Evolutionary conservation across 2,113 vertebrate genomes (phyloP), one percentile per base, ranked within the genome.

Genomic region (Hylia prasina): DNA sequence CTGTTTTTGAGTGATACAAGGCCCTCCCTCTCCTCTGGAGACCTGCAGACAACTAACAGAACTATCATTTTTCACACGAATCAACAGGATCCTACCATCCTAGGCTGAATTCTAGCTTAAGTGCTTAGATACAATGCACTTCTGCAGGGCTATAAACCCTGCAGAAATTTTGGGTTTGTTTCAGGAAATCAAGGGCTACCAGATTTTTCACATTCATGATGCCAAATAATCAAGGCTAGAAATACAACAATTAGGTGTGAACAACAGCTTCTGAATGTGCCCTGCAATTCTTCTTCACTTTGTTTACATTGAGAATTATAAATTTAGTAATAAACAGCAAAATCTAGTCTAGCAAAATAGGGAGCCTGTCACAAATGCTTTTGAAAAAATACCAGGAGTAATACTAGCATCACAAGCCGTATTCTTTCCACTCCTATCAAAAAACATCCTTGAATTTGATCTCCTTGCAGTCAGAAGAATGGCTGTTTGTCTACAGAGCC

Each of bases 251-350:
- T 20, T 14, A 90, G 37, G 40, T 60, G 61, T 68, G 75, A 95
- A 89, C 58, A 94, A 83, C 37, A 89, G 70, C 45, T 95, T 57
- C 19, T 65, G 82, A 92, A 86, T 8, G 10, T 47, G 20, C 51
- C 48, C 60, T 75, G 51, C 35, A 68, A 57, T 44, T 71, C 60
- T 61, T 94, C 66, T 51, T 90, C 60, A 44, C 37, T 80, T 73
- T 90, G 64, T 78, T 96, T 83, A 83, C 44, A 71, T 4, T 81
- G 40, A 93, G 66, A 94, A 84, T 86, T 90, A 93, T 33, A 93
- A 73, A 93, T 70, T 35, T 86, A 96, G 76, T 56, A 69, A 77
- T 44, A 91, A 82, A 80, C 53, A 90, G 76, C 56, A 89, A 83
- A 93, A 94, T 40, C 14, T 68, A 66, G 61, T 20, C 79, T 73